phyloP scores from a whole-genome alignment of 2,113 vertebrate genomes.

The Myrmecophaga tridactyla region DNA sequence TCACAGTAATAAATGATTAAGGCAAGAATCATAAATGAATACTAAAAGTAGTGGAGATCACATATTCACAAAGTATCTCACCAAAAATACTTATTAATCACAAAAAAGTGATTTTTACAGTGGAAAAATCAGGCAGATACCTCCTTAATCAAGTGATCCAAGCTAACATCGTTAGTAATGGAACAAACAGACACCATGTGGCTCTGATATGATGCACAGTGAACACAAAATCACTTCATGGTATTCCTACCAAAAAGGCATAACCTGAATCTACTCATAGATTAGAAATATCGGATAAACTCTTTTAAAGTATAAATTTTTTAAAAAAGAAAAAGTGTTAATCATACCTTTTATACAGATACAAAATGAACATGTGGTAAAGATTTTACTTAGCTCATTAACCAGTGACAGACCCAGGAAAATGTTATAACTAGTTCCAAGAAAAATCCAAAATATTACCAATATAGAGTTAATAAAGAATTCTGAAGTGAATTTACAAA shows the following conservation, averaged over 20 bases:
- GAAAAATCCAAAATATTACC: background rate
- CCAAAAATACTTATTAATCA: background rate
- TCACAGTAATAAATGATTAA: too few species aligned
- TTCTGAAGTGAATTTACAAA: background rate
- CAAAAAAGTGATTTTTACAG: background rate
- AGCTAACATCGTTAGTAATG: too few species aligned
- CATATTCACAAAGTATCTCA: too few species aligned
- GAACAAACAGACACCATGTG: background rate
- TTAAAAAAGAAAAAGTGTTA: background rate
- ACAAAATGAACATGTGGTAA: background rate
- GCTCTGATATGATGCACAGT: background rate
- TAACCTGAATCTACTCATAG: background rate
- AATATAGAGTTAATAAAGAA: background rate
- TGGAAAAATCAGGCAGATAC: background rate
- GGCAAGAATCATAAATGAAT: too few species aligned
- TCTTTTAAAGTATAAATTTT: background rate
- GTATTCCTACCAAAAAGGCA: too few species aligned
- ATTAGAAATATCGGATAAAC: background rate
- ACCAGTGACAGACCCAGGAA: too few species aligned
- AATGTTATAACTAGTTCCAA: background rate
- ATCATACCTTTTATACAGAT: too few species aligned
- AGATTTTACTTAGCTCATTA: too few species aligned
- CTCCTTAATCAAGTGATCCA: conserved; percentile 16
- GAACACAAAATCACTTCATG: background rate
- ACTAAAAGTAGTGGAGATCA: too few species aligned